Percentiles rank a stretch among this genome's conserved stretches.
Evolutionary conservation across 2,113 vertebrate genomes (phyloP).

Genomic region (Calidris pugnax): DNA sequence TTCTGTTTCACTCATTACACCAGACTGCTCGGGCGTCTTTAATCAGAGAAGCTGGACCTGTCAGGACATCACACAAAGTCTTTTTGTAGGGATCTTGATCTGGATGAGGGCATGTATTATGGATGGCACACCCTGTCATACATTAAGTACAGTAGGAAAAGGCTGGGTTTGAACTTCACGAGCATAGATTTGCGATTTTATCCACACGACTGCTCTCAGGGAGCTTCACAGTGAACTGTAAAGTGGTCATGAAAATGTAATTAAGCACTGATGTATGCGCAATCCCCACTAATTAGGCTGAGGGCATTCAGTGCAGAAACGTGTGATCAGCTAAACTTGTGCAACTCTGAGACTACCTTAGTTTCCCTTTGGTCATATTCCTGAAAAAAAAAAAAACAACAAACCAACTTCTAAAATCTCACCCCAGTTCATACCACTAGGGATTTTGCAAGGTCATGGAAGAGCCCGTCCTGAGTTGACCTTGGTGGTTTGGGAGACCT

Average conservation of each 20-base stretch:
- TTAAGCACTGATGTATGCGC: background rate
- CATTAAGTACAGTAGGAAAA: background rate
- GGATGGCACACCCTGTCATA: background rate
- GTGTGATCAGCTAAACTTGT: background rate
- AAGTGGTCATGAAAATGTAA: background rate
- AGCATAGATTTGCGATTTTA: background rate
- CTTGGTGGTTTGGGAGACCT: background rate
- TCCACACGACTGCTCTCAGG: background rate
- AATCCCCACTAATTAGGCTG: background rate
- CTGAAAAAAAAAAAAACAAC: background rate
- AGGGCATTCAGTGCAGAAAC: background rate
- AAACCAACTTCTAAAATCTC: background rate
- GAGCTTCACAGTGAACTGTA: background rate
- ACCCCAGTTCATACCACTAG: background rate
- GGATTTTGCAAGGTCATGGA: background rate
- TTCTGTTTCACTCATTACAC: background rate
- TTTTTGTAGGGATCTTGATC: background rate
- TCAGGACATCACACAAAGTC: background rate
- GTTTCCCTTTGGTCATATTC: background rate
- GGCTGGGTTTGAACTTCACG: background rate
- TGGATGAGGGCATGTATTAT: background rate
- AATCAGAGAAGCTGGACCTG: background rate
- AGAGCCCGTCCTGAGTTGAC: background rate
- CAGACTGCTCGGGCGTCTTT: background rate
- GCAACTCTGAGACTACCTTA: background rate